Conservation (phyloP, 2,888 invertebrate species). For the Drosophila flavopinicola region DNA sequence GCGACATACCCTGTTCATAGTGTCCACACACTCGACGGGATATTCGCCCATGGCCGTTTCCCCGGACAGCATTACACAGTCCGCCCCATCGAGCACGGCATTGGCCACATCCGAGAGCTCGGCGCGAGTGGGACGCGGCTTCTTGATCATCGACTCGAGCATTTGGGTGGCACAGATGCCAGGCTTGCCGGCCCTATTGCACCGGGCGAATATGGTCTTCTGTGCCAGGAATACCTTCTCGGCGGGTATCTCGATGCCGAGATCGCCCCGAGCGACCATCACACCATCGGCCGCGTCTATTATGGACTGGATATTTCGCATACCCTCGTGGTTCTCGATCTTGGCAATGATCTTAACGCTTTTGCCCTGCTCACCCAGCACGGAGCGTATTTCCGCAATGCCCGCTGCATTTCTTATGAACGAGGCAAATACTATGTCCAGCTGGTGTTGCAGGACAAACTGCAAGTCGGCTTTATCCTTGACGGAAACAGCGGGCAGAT, state of each 20-base stretch:
- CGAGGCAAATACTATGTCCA: constrained; percentile 96
- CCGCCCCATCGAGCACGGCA: constrained; percentile 97
- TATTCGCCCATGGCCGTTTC: constrained; percentile 99
- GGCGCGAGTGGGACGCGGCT: constrained; percentile 97
- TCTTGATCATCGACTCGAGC: constrained; percentile 98
- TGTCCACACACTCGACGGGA: constrained; percentile 93
- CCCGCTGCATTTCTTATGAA: constrained; percentile 96
- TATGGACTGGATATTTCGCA: constrained; percentile 96
- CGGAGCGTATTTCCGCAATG: constrained; percentile 91
- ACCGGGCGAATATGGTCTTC: constrained; percentile 97
- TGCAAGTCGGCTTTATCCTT: constrained; percentile 95
- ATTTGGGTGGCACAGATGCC: constrained; percentile 99
- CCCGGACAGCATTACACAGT: constrained; percentile 99
- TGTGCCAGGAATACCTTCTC: constrained; percentile 98
- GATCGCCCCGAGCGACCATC: constrained; percentile 99
- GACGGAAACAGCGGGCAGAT: constrained; percentile 97
- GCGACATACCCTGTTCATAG: constrained; percentile 96
- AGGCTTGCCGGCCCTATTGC: constrained; percentile 97
- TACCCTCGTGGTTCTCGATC: constrained; percentile 99
- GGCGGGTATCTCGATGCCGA: constrained; percentile 98
- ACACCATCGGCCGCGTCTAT: constrained; percentile 97
- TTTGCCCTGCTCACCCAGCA: constrained; percentile 94
- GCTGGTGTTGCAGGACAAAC: constrained; percentile 94
- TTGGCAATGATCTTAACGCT: constrained; percentile 97
- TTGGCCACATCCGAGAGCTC: constrained; percentile 99